Evolutionary conservation across 1,140 invertebrate species (phyloP), one percentile per base, ranked within the genome.

Genomic region (Leptinotarsa undecemlineata): DNA sequence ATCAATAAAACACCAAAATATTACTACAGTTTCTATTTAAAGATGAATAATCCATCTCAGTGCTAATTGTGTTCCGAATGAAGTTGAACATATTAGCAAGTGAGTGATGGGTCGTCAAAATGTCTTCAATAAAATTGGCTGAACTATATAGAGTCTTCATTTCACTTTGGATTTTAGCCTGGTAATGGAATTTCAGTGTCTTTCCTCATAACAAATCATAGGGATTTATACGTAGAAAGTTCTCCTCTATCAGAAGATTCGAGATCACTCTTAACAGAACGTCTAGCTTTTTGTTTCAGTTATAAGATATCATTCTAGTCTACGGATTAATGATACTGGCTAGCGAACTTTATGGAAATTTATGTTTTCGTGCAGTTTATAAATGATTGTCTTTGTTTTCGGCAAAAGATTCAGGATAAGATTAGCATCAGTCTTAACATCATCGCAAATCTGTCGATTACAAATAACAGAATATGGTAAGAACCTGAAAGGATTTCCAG

Each of bases 141-240:
- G 4, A 6, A 57, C 17, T 15, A 19, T 57, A n/a, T n/a, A 15
- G 4, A 57, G 15, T 19, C 14, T 4, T 17, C 51, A 57, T 57
- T 57, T 57, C 51, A 57, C 51, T 57, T 57, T 5, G 51, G n/a
- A 57, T 57, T 57, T 57, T 3, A 57, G 63, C 20, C 20, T 62
- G 19, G 23, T 66, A 33, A 15, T 66, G 33, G 33, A 66, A 66
- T 66, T 23, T 66, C 1, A 66, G 20, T 17, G 63, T 23, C 26
- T 66, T 66, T 33, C 63, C 26, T 66, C 33, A 66, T 66, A 66
- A 66, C 63, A 66, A 66, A 66, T 66, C 63, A 66, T 66, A 66
- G 63, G 23, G 21, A 5, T 66, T 66, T 66, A 66, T 66, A 66
- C 20, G 63, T 66, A 66, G 26, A 66, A 66, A 66, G 4, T 66